Evolutionary conservation across 2,797 vertebrate genomes (phyloP), one percentile per base, ranked within the genome.

Genomic region (Xiphorhynchus erythropygius): DNA sequence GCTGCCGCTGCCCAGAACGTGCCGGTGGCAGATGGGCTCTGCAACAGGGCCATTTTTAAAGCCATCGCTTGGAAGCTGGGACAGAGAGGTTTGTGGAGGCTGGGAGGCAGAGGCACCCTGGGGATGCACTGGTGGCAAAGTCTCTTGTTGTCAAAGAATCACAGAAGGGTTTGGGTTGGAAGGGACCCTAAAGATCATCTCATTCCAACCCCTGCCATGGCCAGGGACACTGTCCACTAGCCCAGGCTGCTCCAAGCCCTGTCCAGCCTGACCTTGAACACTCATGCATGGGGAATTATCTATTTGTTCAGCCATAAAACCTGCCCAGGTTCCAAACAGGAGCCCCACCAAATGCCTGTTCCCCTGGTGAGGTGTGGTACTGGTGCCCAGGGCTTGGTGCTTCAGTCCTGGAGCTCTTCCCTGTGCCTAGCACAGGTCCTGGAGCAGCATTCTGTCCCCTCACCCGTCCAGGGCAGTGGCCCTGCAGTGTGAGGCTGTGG

Each of bases 391-490:
- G 0, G 2, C 30, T 41, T 5, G 25, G 24, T 0, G 2, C n/a
- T 49, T 6, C 0, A 1, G 39, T 21, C 44, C 41, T 1, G 5
- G 32, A 56, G 32, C 64, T 5, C 28, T n/a, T 44, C 42, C 74
- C 1, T 5, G 0, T 1, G 3, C 1, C 11, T 9, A n/a, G 8
- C 41, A 3, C 33, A 4, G 16, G 18, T 39, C 21, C 63, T 5
- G 37, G 32, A 41, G 71, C 53, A 56, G 24, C 11, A 2, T 59
- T 25, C 64, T 67, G 30, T n/a, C 39, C 25, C 33, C 23, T 39
- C 1, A 1, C 4, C 7, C 14, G 33, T 13, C 30, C 0, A 1
- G 28, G 28, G 35, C 39, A 0, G 0, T 3, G 27, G 14, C 39
- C 50, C 41, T 1, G 2, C 1, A 0, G 14, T 0, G 7, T 42